phyloP scores from a whole-genome alignment of 1,140 invertebrate species.

The Zaprionus davidi region DNA sequence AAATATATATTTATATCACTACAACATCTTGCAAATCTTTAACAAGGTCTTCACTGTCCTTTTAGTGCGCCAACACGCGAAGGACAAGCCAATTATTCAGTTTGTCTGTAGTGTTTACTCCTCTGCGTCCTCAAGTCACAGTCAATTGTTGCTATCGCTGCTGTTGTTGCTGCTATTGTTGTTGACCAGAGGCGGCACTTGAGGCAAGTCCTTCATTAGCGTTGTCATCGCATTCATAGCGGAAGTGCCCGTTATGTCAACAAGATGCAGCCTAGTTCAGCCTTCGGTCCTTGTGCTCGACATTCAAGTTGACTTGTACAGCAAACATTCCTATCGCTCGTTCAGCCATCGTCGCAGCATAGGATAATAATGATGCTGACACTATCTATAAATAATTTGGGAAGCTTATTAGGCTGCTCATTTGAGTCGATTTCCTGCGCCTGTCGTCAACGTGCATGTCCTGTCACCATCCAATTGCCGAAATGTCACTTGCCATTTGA shows the following conservation, averaged over 20 bases:
- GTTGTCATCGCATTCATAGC: conserved; percentile 9
- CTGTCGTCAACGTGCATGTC: not conserved
- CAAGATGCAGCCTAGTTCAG: not conserved
- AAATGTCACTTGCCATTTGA: not conserved
- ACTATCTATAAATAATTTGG: not conserved
- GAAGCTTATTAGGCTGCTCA: conserved; percentile 1
- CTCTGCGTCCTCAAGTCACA: not conserved
- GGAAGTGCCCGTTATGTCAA: conserved; percentile 6
- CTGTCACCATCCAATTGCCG: not conserved
- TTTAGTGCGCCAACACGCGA: not conserved
- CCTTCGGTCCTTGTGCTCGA: not conserved
- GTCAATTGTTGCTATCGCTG: not conserved
- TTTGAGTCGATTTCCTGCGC: not conserved
- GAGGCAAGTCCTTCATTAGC: conserved; percentile 3
- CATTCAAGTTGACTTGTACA: not conserved
- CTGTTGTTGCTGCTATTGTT: not conserved
- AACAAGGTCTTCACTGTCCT: not conserved
- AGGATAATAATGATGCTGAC: not conserved
- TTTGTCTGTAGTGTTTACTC: not conserved
- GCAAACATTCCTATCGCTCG: not conserved
- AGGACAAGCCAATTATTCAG: conserved; percentile 2
- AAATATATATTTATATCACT: not conserved
- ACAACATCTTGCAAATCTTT: not conserved
- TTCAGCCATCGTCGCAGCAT: not conserved
- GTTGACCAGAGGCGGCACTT: not conserved